Evolutionary conservation across 2,113 vertebrate species (phyloP).

Genomic region (Microcebus lehilahytsara): DNA sequence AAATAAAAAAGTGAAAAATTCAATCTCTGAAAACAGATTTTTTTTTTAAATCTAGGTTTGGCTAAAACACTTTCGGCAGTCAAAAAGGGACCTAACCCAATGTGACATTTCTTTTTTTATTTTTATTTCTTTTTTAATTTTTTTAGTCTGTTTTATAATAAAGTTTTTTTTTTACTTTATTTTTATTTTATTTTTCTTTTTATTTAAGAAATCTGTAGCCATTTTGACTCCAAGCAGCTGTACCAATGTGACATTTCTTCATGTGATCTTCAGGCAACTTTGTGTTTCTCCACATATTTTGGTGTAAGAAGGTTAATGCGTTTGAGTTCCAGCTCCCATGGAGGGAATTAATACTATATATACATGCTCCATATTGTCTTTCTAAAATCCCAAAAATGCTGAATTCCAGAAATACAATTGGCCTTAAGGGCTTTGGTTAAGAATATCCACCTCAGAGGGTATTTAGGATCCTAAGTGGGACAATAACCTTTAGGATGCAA

Average conservation of each 20-base stretch:
- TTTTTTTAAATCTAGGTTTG: not conserved
- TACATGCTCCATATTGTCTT: not conserved
- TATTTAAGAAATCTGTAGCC: too few species aligned
- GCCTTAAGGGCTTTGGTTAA: not conserved
- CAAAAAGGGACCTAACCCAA: not conserved
- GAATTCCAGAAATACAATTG: not conserved
- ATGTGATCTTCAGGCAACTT: not conserved
- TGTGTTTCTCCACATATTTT: not conserved
- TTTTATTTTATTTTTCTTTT: too few species aligned
- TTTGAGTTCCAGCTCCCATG: not conserved
- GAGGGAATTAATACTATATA: not conserved
- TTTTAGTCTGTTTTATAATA: too few species aligned
- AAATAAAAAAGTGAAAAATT: not conserved
- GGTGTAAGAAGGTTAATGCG: accelerated
- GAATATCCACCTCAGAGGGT: not conserved
- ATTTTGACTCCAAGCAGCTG: too few species aligned
- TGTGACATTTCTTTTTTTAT: not conserved
- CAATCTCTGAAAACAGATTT: not conserved
- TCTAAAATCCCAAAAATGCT: not conserved
- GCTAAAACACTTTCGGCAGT: not conserved
- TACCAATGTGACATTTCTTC: too few species aligned
- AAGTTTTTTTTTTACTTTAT: too few species aligned
- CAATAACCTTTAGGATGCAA: not conserved
- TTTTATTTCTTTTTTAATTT: too few species aligned
- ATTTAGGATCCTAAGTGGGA: not conserved